Conservation (phyloP, 2,888 invertebrate genomes). For the Scaptodrosophila latifasciaeformis region DNA sequence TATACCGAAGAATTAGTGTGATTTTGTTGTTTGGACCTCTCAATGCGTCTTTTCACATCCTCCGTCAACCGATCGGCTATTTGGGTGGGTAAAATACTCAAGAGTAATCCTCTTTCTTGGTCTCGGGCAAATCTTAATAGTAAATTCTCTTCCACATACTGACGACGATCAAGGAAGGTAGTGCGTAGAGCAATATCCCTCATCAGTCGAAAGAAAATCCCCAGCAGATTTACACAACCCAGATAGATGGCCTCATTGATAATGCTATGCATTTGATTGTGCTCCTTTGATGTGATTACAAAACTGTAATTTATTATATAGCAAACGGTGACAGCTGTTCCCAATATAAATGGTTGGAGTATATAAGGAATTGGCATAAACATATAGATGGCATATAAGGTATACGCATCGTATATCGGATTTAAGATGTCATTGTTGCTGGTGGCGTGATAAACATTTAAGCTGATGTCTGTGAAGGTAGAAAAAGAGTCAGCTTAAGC, state of each 20-base stretch:
- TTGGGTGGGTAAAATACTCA: slow-evolving; percentile 90
- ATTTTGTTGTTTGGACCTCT: slow-evolving; percentile 76
- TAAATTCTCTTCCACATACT: slow-evolving; percentile 89
- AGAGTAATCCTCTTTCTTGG: slow-evolving; percentile 91
- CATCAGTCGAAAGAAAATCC: slow-evolving; percentile 91
- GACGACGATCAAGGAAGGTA: slow-evolving; percentile 90
- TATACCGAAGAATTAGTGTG: slow-evolving; percentile 32
- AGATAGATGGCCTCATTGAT: slow-evolving; percentile 78
- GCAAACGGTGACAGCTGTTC: slow-evolving; percentile 80
- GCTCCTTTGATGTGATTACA: slow-evolving; percentile 69
- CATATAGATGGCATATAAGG: slow-evolving; percentile 87
- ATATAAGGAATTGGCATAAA: slow-evolving; percentile 88
- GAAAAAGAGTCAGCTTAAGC: neutral
- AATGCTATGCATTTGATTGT: slow-evolving; percentile 73
- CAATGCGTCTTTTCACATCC: slow-evolving; percentile 78
- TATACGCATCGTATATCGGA: slow-evolving; percentile 83
- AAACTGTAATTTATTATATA: slow-evolving; percentile 80
- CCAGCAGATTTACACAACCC: slow-evolving; percentile 85
- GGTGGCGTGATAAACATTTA: slow-evolving; percentile 80
- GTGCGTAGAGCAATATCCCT: slow-evolving; percentile 90
- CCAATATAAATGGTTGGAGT: slow-evolving; percentile 82
- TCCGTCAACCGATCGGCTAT: slow-evolving; percentile 81
- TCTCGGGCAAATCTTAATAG: slow-evolving; percentile 88
- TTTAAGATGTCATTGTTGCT: slow-evolving; percentile 77
- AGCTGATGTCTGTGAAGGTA: slow-evolving; percentile 77